Evolutionary conservation across 2,113 vertebrate species (phyloP).

Genomic region (Sturnus vulgaris): DNA sequence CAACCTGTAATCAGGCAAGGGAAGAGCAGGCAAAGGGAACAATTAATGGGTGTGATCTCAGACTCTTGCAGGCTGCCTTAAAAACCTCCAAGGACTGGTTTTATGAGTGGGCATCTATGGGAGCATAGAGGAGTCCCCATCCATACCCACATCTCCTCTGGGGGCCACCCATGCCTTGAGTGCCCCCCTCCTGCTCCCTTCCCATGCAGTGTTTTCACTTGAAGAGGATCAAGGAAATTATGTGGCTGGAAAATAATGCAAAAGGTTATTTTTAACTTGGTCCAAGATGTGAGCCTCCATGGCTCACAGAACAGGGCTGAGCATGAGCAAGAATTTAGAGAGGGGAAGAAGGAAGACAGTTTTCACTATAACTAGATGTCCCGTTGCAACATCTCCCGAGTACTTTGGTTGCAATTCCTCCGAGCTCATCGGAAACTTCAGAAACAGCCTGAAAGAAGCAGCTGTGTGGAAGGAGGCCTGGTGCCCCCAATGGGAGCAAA

Average conservation of each 20-base stretch:
- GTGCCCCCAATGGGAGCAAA: neutral
- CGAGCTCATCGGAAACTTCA: neutral
- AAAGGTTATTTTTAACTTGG: neutral
- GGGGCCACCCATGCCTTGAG: accelerated
- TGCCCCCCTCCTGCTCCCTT: neutral
- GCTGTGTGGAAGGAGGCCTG: neutral
- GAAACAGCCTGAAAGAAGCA: neutral
- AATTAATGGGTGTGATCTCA: constrained; percentile 28
- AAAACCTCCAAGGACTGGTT: neutral
- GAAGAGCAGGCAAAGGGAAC: neutral
- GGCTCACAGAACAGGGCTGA: neutral
- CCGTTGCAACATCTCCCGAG: neutral
- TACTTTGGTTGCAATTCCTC: neutral
- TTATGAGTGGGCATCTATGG: neutral
- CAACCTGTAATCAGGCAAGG: constrained; percentile 27
- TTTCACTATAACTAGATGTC: neutral
- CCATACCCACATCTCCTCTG: neutral
- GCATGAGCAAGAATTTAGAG: neutral
- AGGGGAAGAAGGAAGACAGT: neutral
- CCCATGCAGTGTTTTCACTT: neutral
- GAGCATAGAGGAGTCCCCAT: neutral
- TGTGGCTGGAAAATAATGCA: neutral
- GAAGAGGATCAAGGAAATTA: neutral
- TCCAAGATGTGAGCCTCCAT: accelerated
- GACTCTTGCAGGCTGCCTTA: neutral